Evolutionary conservation across 2,113 vertebrate species (phyloP).

Genomic region (Xenopus tropicalis): UCB_Xtro_10.0 CM004444.2:50413501-50414000

Average conservation of each 20-base stretch:
- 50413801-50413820: conserved; percentile 16
- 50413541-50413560: no score
- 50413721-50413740: neutral
- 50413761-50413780: conserved; percentile 2
- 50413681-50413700: no score
- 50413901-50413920: conserved; percentile 15
- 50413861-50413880: no score
- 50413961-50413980: conserved; percentile 41
- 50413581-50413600: no score
- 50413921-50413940: conserved; percentile 34
- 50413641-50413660: no score
- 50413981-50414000: conserved; percentile 43
- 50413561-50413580: no score
- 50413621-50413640: no score
- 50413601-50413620: no score
- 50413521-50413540: no score
- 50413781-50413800: conserved; percentile 11
- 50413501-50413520: no score
- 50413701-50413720: neutral
- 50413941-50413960: conserved; percentile 27
- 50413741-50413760: neutral
- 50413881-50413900: conserved; percentile 26
- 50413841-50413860: conserved; percentile 30
- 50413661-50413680: no score
- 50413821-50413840: conserved; percentile 34